Evolutionary conservation across 1,140 invertebrate genomes (phyloP), one percentile per base, ranked within the genome.

Genomic region (Lanistes nyassanus): DNA sequence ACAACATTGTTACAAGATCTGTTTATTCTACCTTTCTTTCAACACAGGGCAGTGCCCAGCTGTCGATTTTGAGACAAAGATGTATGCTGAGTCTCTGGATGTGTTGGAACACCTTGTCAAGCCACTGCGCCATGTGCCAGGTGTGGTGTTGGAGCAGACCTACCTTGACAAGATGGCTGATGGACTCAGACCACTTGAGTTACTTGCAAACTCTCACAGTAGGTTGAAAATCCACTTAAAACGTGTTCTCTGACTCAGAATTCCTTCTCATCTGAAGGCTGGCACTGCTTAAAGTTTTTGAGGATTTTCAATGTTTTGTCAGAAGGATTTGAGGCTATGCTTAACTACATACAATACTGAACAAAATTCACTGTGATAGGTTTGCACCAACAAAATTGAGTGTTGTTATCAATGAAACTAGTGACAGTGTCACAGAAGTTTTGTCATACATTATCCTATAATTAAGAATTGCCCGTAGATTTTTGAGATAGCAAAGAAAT

Each of bases 81-180:
- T 86, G 82, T 88, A 88, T 75, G 77, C 79, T 11, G 87, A 88
- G 76, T 84, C 86, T 75, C 68, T 88, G 68, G 87, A 88, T 76
- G 85, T 88, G 0, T 75, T 88, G 60, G 86, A 88, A 66, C 85
- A 88, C 67, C 85, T 87, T 51, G 84, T 88, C 67, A 87, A 88
- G 65, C 86, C 86, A 7, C 67, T 87, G 29, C 71, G 84, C 13
- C 76, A 81, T 19, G 83, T 88, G 13, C 87, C 87, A 6, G 86
- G 86, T 3, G 87, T 88, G 13, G 85, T 88, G 3, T 77, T 88
- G 64, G 87, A 88, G 76, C 87, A 88, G 79, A 75, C 86, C 7
- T 88, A 88, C 75, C 83, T 88, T 31, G 86, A 86, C 79, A 88
- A 87, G 69, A 88, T 88, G 87, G 83, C 86, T 7, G 86, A 88